Base-by-base conservation (phyloP, 2,113 vertebrate genomes). In the Nannobrachium achirus region DNA sequence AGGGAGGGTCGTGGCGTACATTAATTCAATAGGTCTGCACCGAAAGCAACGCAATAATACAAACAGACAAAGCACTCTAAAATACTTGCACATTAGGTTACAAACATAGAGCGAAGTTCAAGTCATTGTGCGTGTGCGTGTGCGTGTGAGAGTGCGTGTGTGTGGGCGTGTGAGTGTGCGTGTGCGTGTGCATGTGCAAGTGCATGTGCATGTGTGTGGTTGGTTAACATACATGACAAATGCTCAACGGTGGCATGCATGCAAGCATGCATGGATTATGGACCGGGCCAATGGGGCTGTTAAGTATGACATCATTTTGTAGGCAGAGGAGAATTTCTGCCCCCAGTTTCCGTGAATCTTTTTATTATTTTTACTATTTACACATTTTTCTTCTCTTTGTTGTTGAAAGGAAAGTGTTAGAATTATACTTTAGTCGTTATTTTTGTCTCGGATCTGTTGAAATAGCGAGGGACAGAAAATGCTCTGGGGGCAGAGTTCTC, bases 1-100 rank as follows among this genome's bases (percentile, higher is more conserved):
- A 67, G 75, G 66, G 62, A 82, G 66, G 56, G 75, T 81, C 73
- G 13, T 51, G 73, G 64, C 14, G 14, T 51, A 25, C 11, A 55
- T 68, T 64, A 13, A 52, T 8, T 52, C 15, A 18, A 33, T 15
- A 45, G 56, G 48, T 48, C 40, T 75, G 19, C 49, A n/a, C 71
- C 15, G 44, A 63, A 78, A 16, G 49, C 14, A 13, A 38, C n/a
- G n/a, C n/a, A 48, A 52, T 52, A 16, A 52, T 4, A 18, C 50
- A 20, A 7, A 19, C 18, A 52, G 50, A 10, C 50, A 19, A 16
- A 10, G 15, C 50, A 9, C 15, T 18, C 50, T 52, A 3, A 50
- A 33, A 50, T 13, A 1, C 6, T 38, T 13, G 25, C 13, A 11
- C 7, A 33, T 9, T 53, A 10, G 48, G 2, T 11, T 48, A 42